Evolutionary conservation across 2,888 invertebrate species (phyloP), one percentile per base, ranked within the genome.

Genomic region (Agrilus mali): DNA sequence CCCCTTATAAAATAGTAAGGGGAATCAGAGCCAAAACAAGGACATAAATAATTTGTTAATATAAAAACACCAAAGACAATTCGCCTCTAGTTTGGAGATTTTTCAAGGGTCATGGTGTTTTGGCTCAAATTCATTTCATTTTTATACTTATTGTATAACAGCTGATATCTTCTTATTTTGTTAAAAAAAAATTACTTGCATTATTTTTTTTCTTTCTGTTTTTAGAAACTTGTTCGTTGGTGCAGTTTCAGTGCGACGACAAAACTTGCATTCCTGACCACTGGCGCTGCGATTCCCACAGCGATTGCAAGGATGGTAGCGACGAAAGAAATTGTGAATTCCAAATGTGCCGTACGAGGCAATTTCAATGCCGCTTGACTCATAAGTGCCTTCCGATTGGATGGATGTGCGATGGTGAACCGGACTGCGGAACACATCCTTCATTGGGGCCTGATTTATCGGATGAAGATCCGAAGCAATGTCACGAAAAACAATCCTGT

Each of bases 391-490:
- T 88, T 58, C 82, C 85, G 50, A 70, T 69, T 46, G 77, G 78
- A 55, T 85, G 85, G 83, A 71, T 79, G 51, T 87, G 86, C 68
- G 86, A 87, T 67, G 81, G 80, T 40, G 82, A 83, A 61, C 67
- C 70, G 34, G 86, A 86, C 67, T 86, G 86, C 66, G 82, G 82
- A n/a, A 67, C 70, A 17, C 61, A 69, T 45, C 71, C 65, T 5
- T 63, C 64, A 43, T 57, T 65, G 35, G 64, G 69, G 3, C 54
- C 59, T 10, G 79, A 86, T 67, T 60, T 61, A 42, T 80, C 81
- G 41, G 86, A 86, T 64, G 86, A 86, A 65, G 78, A 81, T 55
- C 72, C 74, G 42, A 65, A 67, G 56, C 66, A 71, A 58, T 83
- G 83, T 63, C 72, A 73, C 56, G 73, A 73, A 54, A 73, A 72